Percentiles rank a stretch among this genome's conserved stretches.
These are phyloP conservation scores for Hippocampus abdominalis DNA, from an alignment of 2,113 vertebrate genomes.

Conservation along the genomic window DNA sequence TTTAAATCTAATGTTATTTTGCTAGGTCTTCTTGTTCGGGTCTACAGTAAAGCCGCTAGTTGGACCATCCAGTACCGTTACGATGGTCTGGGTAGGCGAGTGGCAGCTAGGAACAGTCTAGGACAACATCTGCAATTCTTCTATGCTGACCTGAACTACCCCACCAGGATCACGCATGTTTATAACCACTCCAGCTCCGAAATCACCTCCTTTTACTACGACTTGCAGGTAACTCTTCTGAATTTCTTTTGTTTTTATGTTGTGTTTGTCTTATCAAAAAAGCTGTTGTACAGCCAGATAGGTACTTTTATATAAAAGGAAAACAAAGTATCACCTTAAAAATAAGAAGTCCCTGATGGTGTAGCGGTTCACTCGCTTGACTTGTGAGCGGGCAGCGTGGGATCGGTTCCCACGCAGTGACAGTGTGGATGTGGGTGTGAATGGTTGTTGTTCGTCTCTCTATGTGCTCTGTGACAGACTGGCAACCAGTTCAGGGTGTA, in stretches of 20 bases:
- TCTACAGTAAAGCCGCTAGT: slow-evolving; percentile 94
- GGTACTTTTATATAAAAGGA: too few species aligned
- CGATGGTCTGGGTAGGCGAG: slow-evolving; percentile 87
- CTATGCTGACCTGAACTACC: slow-evolving; percentile 93
- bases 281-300: background rate
- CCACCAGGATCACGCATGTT: slow-evolving; percentile 93
- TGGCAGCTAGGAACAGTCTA: slow-evolving; percentile 89
- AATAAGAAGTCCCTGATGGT: too few species aligned
- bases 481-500: too few species aligned
- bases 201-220: slow-evolving; percentile 97
- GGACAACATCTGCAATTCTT: slow-evolving; percentile 98
- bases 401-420: too few species aligned
- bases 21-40: slow-evolving; percentile 83
- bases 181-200: slow-evolving; percentile 98
- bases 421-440: too few species aligned
- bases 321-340: too few species aligned
- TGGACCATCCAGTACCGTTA: slow-evolving; percentile 98
- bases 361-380: too few species aligned
- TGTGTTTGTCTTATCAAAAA: background rate
- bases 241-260: background rate
- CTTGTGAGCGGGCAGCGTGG: too few species aligned
- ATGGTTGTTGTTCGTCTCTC: too few species aligned
- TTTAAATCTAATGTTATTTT: too few species aligned
- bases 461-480: too few species aligned
- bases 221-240: slow-evolving; percentile 76